These are phyloP conservation scores for Mustelus asterias DNA, from an alignment of 2,113 vertebrate species.

Conservation along the genomic window DNA sequence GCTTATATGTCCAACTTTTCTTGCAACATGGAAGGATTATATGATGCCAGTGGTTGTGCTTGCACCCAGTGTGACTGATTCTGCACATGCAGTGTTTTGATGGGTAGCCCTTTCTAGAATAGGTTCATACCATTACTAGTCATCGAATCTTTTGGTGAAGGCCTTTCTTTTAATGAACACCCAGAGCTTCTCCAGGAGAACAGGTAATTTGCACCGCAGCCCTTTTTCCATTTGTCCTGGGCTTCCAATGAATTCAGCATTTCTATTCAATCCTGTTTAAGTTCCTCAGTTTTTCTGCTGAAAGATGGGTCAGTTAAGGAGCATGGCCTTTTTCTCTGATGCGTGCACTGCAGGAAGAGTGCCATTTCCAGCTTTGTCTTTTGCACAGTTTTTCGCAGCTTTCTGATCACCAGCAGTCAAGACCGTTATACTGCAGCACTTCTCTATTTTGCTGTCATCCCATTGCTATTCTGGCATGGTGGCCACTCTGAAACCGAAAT, in stretches of 20 bases:
- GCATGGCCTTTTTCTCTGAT: background rate
- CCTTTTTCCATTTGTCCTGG: background rate
- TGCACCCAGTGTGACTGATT: background rate
- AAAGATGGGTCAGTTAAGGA: background rate
- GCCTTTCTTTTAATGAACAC: background rate
- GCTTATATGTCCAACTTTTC: background rate
- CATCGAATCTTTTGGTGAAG: background rate
- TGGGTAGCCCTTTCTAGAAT: background rate
- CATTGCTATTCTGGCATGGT: background rate
- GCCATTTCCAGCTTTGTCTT: background rate
- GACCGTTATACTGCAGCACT: background rate
- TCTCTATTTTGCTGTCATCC: background rate
- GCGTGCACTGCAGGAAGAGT: background rate
- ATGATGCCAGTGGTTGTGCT: background rate
- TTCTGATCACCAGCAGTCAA: background rate
- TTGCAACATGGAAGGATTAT: background rate
- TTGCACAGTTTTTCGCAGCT: background rate
- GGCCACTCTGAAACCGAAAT: background rate
- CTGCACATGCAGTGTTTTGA: background rate
- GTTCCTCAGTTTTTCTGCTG: background rate
- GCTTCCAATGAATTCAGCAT: background rate
- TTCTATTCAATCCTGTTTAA: background rate
- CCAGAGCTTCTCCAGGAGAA: background rate
- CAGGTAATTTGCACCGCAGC: background rate
- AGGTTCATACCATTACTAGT: background rate